These are phyloP conservation scores for Myrmecophaga tridactyla DNA, from an alignment of 2,113 vertebrate species.

Conservation along the genomic window DNA sequence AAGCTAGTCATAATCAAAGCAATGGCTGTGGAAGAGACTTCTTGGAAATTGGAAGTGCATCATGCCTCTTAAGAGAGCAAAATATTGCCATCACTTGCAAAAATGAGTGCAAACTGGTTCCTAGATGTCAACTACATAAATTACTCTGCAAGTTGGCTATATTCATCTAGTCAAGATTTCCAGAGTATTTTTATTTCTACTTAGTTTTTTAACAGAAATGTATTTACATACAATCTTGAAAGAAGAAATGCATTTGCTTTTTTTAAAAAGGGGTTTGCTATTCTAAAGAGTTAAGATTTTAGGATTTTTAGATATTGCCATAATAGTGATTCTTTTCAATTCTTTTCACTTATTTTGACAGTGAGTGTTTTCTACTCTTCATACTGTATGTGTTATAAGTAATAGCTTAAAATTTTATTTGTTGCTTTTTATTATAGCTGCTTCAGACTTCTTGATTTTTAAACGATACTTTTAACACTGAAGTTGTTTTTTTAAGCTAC, in stretches of 20 bases:
- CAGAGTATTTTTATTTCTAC: neutral
- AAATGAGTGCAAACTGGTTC: neutral
- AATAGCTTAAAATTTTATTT: neutral
- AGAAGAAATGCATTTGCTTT: neutral
- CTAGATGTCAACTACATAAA: neutral
- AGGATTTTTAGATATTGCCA: neutral
- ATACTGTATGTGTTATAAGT: neutral
- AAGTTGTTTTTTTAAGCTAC: neutral
- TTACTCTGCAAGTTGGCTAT: neutral
- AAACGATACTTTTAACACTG: neutral
- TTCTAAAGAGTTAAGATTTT: neutral
- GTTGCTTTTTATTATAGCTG: neutral
- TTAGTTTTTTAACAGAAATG: neutral
- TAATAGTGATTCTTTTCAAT: neutral
- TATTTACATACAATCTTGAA: neutral
- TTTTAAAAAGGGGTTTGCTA: neutral
- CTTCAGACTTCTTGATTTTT: neutral
- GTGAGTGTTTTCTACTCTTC: neutral
- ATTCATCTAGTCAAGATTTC: neutral
- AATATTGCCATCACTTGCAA: neutral
- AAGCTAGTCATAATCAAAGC: neutral
- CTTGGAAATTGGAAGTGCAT: neutral
- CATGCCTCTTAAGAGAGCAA: neutral
- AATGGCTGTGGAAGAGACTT: neutral
- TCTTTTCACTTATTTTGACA: neutral